Conservation (phyloP, 2,888 invertebrate genomes). For the Julus scanicus region DNA sequence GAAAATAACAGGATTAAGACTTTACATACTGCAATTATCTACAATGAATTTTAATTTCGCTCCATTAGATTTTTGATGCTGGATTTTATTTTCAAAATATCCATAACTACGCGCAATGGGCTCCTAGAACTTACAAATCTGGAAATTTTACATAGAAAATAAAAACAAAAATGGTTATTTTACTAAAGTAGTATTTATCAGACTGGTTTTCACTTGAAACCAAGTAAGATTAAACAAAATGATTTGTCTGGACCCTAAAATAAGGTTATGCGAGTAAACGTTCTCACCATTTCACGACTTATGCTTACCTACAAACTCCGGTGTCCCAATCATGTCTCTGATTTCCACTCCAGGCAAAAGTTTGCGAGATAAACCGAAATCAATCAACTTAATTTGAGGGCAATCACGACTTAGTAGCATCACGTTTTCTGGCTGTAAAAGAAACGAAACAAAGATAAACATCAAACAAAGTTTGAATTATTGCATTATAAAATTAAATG, state of each 20-base stretch:
- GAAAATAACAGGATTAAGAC: too few relatives aligned
- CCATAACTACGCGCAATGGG: too few relatives aligned
- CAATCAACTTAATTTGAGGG: constrained; percentile 73
- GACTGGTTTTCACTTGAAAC: neutral
- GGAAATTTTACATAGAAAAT: too few relatives aligned
- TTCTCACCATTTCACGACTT: constrained; percentile 16
- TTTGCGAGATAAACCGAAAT: constrained; percentile 72
- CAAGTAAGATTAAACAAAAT: neutral
- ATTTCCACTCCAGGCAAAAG: constrained; percentile 66
- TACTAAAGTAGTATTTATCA: too few relatives aligned
- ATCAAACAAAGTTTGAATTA: constrained; percentile 13
- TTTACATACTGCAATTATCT: too few relatives aligned
- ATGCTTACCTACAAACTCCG: constrained; percentile 70
- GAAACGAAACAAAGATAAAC: constrained; percentile 55
- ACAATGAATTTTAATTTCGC: too few relatives aligned
- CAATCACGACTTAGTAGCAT: constrained; percentile 70
- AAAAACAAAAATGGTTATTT: too few relatives aligned
- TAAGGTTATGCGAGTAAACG: neutral
- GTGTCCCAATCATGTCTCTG: constrained; percentile 72
- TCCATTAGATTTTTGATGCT: too few relatives aligned
- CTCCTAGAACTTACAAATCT: too few relatives aligned
- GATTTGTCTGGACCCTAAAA: neutral
- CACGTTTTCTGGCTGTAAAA: constrained; percentile 73
- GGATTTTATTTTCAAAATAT: too few relatives aligned
- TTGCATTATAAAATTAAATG: neutral